These are phyloP conservation scores for Catocala nupta DNA, from an alignment of 2,888 invertebrate species.

Conservation along the genomic window DNA sequence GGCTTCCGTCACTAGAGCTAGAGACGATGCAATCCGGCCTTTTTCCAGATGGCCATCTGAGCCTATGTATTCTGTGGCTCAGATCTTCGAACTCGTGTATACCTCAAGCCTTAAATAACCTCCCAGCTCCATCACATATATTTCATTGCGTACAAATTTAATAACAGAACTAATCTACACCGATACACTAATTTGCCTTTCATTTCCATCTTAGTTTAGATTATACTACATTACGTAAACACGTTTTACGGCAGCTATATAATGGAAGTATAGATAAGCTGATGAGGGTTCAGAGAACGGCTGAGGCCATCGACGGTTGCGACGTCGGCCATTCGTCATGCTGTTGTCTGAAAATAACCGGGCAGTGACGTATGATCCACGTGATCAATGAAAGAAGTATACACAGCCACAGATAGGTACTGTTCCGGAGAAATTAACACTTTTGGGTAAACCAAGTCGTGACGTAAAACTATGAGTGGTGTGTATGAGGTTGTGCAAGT, in stretches of 20 bases:
- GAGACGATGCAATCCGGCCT: too few species aligned
- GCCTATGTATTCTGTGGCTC: too few species aligned
- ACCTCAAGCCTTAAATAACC: not conserved
- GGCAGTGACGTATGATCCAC: not conserved
- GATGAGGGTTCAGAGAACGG: not conserved
- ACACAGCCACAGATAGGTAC: too few species aligned
- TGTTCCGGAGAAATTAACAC: too few species aligned
- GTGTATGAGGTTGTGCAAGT: too few species aligned
- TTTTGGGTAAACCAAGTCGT: too few species aligned
- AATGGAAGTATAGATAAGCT: not conserved
- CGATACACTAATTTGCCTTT: not conserved
- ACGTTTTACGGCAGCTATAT: not conserved
- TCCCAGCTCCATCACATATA: not conserved
- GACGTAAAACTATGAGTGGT: too few species aligned
- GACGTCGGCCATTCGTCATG: not conserved
- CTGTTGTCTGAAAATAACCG: not conserved
- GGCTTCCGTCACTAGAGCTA: too few species aligned
- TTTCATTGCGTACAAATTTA: not conserved
- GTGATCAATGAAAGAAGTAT: too few species aligned
- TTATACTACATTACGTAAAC: not conserved
- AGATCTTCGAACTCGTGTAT: not conserved
- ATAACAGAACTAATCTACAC: not conserved
- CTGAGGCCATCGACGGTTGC: not conserved
- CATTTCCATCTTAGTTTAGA: not conserved
- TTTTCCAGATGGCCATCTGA: too few species aligned